Base-by-base conservation (phyloP, 2,113 vertebrate species). In the Archocentrus centrarchus region DNA sequence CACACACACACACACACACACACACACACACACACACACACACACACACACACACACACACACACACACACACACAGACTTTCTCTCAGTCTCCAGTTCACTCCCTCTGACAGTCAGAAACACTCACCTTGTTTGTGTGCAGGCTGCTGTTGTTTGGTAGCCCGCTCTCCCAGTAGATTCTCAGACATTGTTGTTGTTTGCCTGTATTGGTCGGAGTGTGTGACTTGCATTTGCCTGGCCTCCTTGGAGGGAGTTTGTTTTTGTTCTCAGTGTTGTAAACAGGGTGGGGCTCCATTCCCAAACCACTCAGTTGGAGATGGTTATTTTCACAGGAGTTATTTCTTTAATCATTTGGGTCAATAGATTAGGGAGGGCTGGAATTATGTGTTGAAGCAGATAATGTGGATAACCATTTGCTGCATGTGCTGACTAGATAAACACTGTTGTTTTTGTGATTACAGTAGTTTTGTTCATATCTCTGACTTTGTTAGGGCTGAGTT, bases 211-310 rank as follows among this genome's bases (percentile, higher is more conserved):
- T 84, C 44, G 80, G 75, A 84, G 90, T 86, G 90, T 92, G 93
- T 91, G 93, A 93, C 90, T 94, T 90, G 89, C 92, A 90, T 91
- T 91, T 81, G 82, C 89, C 77, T 41, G 13, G 59, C 70, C 86
- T 94, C 94, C 94, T 94, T 89, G 82, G 93, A 94, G 95, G 87
- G 92, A 93, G 87, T 94, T 93, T 94, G 93, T 95, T 94, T 94
- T 94, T 92, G 82, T 90, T 92, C 91, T 90, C 85, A 3, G 84
- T 62, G 78, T 88, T 88, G 92, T 93, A 90, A 92, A 94, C 85
- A 91, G 92, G 94, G 91, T 79, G 92, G 86, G 84, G 89, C 91
- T 88, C 59, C 84, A 63, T 77, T 95, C 90, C 92, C 89, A 86
- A 91, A 91, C 90, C 91, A 86, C 89, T 80, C 84, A 58, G 78